A percentile compares a stretch with the other conserved stretches of the same genome.
Conservation (phyloP, 2,113 vertebrate genomes). For the Callopanchax toddi region DNA sequence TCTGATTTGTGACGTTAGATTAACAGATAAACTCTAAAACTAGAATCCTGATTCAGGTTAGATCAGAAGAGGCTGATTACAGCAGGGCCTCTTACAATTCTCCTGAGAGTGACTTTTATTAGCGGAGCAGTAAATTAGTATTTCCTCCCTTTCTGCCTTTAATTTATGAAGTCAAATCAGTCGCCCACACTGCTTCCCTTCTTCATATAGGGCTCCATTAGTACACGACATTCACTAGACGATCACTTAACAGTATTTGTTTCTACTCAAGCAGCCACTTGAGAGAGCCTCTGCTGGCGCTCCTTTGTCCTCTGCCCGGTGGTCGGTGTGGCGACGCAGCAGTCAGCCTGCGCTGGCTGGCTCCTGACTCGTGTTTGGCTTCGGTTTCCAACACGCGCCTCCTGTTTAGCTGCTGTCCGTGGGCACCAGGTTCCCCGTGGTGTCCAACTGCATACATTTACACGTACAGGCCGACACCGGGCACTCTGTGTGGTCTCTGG, state of each 20-base stretch:
- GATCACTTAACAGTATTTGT: conserved; percentile 29
- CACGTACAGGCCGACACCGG: conserved; percentile 96
- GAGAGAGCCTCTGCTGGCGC: conserved; percentile 19
- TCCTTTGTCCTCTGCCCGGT: conserved; percentile 17
- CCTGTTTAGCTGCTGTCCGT: conserved; percentile 88
- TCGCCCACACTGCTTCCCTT: conserved; percentile 55
- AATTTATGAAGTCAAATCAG: conserved; percentile 56
- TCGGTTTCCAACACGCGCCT: conserved; percentile 26
- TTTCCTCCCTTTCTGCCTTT: conserved; percentile 57
- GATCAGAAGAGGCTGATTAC: conserved; percentile 43
- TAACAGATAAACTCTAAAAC: conserved; percentile 39
- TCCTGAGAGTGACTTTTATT: conserved; percentile 63
- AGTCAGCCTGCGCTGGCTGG: conserved; percentile 27
- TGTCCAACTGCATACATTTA: conserved; percentile 99
- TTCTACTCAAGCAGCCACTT: conserved; percentile 35
- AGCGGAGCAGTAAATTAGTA: conserved; percentile 47
- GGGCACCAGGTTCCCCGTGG: conserved; percentile 94
- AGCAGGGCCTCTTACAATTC: conserved; percentile 41
- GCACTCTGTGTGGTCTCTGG: conserved; percentile 95
- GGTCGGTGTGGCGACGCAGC: conserved; percentile 23
- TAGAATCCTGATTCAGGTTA: conserved; percentile 63
- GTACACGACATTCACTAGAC: conserved; percentile 54
- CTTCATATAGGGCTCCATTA: conserved; percentile 44
- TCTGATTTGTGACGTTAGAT: conserved; percentile 15
- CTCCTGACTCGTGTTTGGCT: conserved; percentile 33